Evolutionary conservation across 2,113 vertebrate genomes (phyloP), one percentile per base, ranked within the genome.

Genomic region (Danio rerio): DNA sequence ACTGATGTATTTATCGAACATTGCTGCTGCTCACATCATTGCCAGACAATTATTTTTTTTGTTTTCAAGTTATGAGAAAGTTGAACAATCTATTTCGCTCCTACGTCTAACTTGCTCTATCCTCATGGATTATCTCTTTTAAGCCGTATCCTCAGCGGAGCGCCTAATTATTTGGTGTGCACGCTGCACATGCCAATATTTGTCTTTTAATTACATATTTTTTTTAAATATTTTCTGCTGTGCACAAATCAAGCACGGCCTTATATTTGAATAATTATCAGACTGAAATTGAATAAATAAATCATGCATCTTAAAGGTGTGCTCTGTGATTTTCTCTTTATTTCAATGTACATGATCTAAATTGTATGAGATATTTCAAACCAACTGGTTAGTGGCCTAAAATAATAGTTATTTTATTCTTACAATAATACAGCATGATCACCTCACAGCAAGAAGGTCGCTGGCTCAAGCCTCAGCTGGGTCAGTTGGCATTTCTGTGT

Each of bases 11-110:
- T 58, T 72, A 68, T 72, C 68, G 18, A 76, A 63, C 58, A 65
- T 76, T 78, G 69, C 62, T 47, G 59, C 75, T 20, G 50, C 74
- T 84, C 74, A 59, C 58, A 47, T 72, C 59, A 80, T 18, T 31
- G 56, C 71, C 65, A 80, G 18, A 78, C 80, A 75, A 45, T 77
- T 82, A 65, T 50, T 53, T 84, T 75, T 80, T 84, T 75, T 80
- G 63, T 76, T 71, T 80, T 66, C 9, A 62, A 47, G n/a, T 58
- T 66, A 77, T 58, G 15, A 11, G 42, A 68, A 73, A 73, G 49
- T 78, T 47, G 11, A 40, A 53, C 69, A 58, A 58, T 50, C 18
- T n/a, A 76, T 82, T 76, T 15, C 45, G n/a, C 61, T 49, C 42
- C 71, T 12, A 8, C 49, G 7, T 65, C 42, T 47, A 59, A 40